These are phyloP conservation scores for Ciconia stormi DNA, from an alignment of 2,113 vertebrate genomes.

Conservation along the genomic window DNA sequence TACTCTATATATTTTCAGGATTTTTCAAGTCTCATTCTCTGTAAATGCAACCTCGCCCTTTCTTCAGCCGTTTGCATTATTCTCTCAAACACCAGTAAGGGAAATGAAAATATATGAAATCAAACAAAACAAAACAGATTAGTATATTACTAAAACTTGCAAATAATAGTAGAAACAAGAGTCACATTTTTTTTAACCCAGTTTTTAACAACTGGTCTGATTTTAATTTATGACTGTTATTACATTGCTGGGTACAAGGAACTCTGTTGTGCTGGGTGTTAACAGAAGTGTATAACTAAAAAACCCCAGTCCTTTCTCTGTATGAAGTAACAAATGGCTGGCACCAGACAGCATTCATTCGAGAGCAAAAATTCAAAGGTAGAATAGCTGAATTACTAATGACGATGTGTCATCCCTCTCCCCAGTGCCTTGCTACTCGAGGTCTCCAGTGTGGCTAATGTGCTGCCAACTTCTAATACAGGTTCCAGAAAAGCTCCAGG, in stretches of 20 bases:
- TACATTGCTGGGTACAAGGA: neutral
- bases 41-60: neutral
- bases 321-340: neutral
- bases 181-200: neutral
- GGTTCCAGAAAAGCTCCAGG: neutral
- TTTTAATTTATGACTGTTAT: neutral
- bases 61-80: neutral
- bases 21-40: neutral
- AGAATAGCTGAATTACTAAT: conserved; percentile 3
- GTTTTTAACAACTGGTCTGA: neutral
- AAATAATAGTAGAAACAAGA: neutral
- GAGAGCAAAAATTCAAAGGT: neutral
- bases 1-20: neutral
- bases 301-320: neutral
- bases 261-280: neutral
- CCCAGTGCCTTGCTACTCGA: neutral
- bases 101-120: neutral
- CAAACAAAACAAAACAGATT: neutral
- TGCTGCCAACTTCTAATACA: neutral
- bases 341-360: neutral
- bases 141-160: neutral
- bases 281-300: neutral
- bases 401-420: neutral
- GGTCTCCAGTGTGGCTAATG: neutral
- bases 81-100: neutral